Evolutionary conservation across 2,797 vertebrate genomes (phyloP).

Genomic region (Dallia pectoralis): DNA sequence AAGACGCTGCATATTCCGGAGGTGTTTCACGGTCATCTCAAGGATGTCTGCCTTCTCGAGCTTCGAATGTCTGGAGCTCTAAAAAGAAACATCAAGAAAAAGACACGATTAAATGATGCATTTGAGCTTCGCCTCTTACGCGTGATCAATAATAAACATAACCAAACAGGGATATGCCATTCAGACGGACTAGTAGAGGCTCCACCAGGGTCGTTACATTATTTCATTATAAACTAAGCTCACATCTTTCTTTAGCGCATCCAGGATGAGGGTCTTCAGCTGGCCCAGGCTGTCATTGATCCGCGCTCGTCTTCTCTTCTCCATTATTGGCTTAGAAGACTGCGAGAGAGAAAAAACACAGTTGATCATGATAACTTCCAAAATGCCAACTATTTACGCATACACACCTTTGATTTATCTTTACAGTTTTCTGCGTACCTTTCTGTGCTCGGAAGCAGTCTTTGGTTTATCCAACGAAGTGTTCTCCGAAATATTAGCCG

Average conservation of each 20-base stretch:
- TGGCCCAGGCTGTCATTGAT: slow-evolving; percentile 89
- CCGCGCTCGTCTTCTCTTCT: slow-evolving; percentile 82
- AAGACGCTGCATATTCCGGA: slow-evolving; percentile 87
- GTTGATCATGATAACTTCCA: not conserved
- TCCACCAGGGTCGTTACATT: too few relatives aligned
- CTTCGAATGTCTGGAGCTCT: slow-evolving; percentile 95
- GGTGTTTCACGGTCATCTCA: slow-evolving; percentile 96
- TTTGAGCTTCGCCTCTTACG: too few relatives aligned
- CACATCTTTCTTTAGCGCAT: slow-evolving; percentile 89
- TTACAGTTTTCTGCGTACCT: slow-evolving; percentile 70
- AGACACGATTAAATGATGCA: not conserved
- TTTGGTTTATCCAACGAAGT: slow-evolving; percentile 82
- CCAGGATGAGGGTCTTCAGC: slow-evolving; percentile 87
- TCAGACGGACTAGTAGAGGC: too few relatives aligned
- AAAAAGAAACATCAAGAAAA: slow-evolving; percentile 25
- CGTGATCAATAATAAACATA: too few relatives aligned
- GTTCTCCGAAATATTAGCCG: slow-evolving; percentile 83
- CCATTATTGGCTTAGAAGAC: slow-evolving; percentile 93
- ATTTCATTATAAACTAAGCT: slow-evolving; percentile 42
- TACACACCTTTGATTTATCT: not conserved
- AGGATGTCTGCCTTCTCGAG: slow-evolving; percentile 96
- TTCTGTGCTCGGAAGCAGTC: slow-evolving; percentile 80
- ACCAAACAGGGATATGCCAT: not conserved
- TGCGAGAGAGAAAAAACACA: slow-evolving; percentile 33
- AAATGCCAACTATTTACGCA: too few relatives aligned